Evolutionary conservation across 37 sponge, comb jelly and placozoan genomes (phyloP).

Genomic region (Ephydatia muelleri): DNA sequence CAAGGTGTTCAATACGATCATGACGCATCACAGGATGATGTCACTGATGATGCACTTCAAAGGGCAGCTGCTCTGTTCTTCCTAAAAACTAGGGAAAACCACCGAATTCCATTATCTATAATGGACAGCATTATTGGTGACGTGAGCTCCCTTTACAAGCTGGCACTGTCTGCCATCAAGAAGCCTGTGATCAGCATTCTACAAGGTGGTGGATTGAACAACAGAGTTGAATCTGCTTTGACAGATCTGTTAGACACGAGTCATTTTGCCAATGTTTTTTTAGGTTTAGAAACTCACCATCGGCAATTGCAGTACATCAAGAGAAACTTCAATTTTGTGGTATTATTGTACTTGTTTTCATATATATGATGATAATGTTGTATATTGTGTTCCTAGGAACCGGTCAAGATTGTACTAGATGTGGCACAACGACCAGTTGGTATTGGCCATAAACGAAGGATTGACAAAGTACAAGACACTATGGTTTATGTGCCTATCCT

Average conservation of each 20-base stretch:
- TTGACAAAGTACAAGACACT: background rate
- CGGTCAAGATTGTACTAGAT: conserved; percentile 6
- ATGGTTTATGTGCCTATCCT: conserved; percentile 33
- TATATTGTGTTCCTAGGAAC: conserved; percentile 4
- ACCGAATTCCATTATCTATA: conserved; percentile 6
- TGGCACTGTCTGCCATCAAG: background rate
- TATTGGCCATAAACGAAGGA: conserved; percentile 12
- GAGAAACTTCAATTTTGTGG: conserved; percentile 16
- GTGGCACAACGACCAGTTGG: background rate
- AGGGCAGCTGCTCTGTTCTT: conserved; percentile 8
- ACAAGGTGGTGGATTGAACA: background rate
- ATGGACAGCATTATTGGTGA: conserved; percentile 4
- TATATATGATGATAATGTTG: background rate
- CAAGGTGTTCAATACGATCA: conserved; percentile 5
- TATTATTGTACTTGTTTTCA: conserved; percentile 7
- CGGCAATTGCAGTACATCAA: conserved; percentile 8
- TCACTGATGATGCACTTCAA: background rate
- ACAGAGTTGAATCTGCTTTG: conserved; percentile 3
- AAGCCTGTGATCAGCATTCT: background rate
- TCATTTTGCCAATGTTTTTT: conserved; percentile 4
- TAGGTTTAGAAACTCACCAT: conserved; percentile 22
- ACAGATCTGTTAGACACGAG: background rate
- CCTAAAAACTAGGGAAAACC: conserved; percentile 10
- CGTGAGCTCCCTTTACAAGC: background rate
- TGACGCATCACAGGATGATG: background rate